Conservation (phyloP, 2,113 vertebrate genomes). For the Trichechus manatus region DNA sequence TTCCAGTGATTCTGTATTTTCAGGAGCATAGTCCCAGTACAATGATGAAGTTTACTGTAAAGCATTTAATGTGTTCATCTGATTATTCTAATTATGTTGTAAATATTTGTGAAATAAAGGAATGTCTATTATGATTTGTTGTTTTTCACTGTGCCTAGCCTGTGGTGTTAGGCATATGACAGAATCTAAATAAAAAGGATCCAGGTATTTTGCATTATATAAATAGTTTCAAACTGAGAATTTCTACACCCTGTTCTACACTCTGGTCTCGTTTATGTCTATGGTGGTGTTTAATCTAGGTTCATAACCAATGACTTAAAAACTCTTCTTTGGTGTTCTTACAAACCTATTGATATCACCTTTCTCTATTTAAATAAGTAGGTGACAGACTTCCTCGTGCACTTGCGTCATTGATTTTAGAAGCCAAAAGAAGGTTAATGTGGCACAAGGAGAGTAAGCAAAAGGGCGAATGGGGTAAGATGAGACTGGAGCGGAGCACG, state of each 20-base stretch:
- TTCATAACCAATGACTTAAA: neutral
- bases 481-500: neutral
- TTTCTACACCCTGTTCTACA: neutral
- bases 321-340: neutral
- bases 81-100: neutral
- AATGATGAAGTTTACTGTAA: neutral
- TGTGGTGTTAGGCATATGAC: neutral
- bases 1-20: neutral
- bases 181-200: neutral
- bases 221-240: slow-evolving; percentile 23
- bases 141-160: neutral
- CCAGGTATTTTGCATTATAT: neutral
- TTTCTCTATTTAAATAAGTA: neutral
- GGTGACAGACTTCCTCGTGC: neutral
- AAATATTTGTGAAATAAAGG: slow-evolving; percentile 32
- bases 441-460: neutral
- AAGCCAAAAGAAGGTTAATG: neutral
- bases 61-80: neutral
- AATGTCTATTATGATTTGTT: neutral
- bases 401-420: neutral
- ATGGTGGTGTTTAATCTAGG: neutral
- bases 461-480: neutral
- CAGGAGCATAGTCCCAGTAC: neutral
- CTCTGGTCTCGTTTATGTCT: neutral
- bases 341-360: neutral